Percentiles rank a stretch among this genome's conserved stretches.
Conservation (phyloP, 2,888 invertebrate species). For the Lacanobia oleracea region DNA sequence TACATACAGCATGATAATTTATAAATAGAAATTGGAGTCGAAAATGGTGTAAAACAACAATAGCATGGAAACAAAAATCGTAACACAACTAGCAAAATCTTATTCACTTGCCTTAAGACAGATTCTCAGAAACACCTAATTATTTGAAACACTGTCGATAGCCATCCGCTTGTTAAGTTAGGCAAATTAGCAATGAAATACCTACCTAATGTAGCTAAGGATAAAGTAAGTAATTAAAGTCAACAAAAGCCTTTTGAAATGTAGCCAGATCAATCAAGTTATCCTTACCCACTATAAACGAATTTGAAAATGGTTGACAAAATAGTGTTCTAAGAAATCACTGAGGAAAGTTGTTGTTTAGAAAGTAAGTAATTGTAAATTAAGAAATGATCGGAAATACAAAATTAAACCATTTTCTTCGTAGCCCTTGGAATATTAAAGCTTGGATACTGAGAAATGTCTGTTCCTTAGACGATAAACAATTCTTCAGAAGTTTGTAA, state of each 20-base stretch:
- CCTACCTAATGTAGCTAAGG: background rate
- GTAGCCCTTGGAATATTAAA: background rate
- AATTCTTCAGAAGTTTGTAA: background rate
- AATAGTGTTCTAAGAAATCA: slow-evolving; percentile 7
- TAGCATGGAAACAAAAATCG: background rate
- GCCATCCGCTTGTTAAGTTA: rapidly evolving
- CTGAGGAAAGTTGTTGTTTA: background rate
- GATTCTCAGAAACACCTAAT: background rate
- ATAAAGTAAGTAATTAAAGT: background rate
- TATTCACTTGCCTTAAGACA: background rate
- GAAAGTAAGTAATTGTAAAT: background rate
- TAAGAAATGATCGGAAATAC: background rate
- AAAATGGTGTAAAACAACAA: background rate
- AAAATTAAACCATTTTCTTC: background rate
- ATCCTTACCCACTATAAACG: background rate
- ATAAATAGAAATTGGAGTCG: background rate
- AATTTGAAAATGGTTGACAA: background rate
- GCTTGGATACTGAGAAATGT: background rate
- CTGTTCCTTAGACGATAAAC: background rate
- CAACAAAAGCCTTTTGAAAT: slow-evolving; percentile 1
- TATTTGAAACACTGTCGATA: background rate
- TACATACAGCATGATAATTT: too few species aligned
- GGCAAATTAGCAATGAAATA: background rate
- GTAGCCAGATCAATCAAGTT: background rate
- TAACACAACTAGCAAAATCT: background rate